Evolutionary conservation across 2,113 vertebrate genomes (phyloP).

Genomic region (Limnothrissa miodon): DNA sequence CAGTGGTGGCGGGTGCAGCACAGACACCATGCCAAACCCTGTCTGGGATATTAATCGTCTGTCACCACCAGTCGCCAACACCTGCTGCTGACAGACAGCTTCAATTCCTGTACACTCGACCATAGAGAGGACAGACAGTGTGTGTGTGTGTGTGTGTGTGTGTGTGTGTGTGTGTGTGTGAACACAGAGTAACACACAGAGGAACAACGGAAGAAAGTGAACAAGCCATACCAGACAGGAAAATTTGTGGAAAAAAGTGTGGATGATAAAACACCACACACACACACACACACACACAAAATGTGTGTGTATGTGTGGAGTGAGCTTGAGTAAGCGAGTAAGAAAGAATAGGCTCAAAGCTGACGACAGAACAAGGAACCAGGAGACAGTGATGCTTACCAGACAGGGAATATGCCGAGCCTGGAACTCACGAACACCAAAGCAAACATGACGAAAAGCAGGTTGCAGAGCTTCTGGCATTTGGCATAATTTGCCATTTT

Average conservation of each 20-base stretch:
- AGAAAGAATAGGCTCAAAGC: constrained; percentile 18
- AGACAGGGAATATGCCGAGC: constrained; percentile 89
- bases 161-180: too few species aligned
- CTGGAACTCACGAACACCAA: constrained; percentile 91
- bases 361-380: too few species aligned
- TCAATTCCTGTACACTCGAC: background rate
- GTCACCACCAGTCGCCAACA: constrained; percentile 12
- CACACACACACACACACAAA: too few species aligned
- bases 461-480: constrained; percentile 94
- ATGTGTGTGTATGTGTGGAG: background rate
- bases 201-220: background rate
- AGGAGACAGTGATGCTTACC: constrained; percentile 77
- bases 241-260: background rate
- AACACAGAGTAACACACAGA: background rate
- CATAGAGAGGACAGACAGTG: background rate
- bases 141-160: too few species aligned
- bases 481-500: constrained; percentile 99
- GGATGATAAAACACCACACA: background rate
- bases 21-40: background rate
- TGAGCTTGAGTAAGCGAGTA: background rate
- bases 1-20: background rate
- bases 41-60: constrained; percentile 1
- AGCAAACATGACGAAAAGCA: constrained; percentile 92
- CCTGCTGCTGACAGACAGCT: constrained; percentile 34
- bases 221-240: background rate